Conservation (phyloP, 2,113 vertebrate species). For the Macquaria australasica region DNA sequence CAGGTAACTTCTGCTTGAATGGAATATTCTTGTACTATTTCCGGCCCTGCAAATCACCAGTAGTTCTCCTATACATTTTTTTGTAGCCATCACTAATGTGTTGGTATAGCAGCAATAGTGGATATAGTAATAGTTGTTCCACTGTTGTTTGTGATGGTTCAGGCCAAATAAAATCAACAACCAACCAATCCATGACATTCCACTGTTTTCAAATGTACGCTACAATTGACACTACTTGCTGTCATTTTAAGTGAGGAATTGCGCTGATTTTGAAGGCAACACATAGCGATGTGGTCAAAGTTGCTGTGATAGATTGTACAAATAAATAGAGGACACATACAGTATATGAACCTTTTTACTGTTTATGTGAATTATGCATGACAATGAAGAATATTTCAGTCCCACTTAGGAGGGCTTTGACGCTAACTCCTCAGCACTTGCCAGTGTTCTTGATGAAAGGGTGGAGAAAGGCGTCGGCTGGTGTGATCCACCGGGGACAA, state of each 20-base stretch:
- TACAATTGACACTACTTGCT: neutral
- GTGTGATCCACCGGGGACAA: conserved; percentile 22
- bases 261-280: neutral
- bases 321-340: conserved; percentile 26
- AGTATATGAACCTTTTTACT: conserved; percentile 34
- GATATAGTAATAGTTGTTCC: neutral
- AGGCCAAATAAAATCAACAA: neutral
- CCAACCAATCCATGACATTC: neutral
- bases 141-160: neutral
- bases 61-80: neutral
- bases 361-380: conserved; percentile 65
- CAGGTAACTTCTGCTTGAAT: conserved; percentile 9
- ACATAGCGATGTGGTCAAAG: neutral
- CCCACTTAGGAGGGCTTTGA: conserved; percentile 42
- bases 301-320: conserved; percentile 3
- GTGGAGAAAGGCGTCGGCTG: neutral
- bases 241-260: neutral
- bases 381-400: conserved; percentile 56
- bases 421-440: conserved; percentile 40
- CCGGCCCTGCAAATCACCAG: neutral
- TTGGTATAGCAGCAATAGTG: neutral
- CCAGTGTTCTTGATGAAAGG: conserved; percentile 39
- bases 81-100: neutral
- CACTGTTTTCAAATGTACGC: neutral
- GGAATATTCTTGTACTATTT: neutral